Percentiles rank a stretch among this genome's conserved stretches.
Conservation (phyloP, 2,113 vertebrate species). For the Shinisaurus crocodilurus region DNA sequence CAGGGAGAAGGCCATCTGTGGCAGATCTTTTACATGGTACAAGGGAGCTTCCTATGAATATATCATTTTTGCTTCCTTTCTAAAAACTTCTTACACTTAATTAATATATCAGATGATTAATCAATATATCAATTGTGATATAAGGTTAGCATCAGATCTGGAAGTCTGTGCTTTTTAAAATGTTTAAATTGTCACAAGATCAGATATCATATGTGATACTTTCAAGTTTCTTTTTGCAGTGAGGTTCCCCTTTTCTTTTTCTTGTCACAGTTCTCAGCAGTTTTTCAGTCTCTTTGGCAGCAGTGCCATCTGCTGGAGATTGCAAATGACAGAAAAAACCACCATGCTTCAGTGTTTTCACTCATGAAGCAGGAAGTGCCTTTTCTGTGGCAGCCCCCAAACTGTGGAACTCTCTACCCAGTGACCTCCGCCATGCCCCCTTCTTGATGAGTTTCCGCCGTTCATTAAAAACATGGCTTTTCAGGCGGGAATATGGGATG, state of each 20-base stretch:
- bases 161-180: not conserved
- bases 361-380: not conserved
- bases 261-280: rapidly evolving
- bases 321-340: rapidly evolving
- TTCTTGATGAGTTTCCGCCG: too few species aligned
- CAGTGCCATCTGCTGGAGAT: slow-evolving; percentile 60
- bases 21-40: too few species aligned
- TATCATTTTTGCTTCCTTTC: not conserved
- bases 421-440: too few species aligned
- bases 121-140: not conserved
- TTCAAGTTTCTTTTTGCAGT: not conserved
- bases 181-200: not conserved
- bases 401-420: too few species aligned
- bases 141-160: not conserved
- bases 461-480: too few species aligned
- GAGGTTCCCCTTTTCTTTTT: slow-evolving; percentile 22
- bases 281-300: slow-evolving; percentile 11
- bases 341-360: not conserved
- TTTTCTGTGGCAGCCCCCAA: too few species aligned
- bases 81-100: not conserved
- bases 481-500: too few species aligned
- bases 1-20: too few species aligned
- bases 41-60: not conserved
- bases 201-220: not conserved
- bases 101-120: not conserved